Evolutionary conservation across 2,113 vertebrate species (phyloP).

Genomic region (Tonatia bakeri): DNA sequence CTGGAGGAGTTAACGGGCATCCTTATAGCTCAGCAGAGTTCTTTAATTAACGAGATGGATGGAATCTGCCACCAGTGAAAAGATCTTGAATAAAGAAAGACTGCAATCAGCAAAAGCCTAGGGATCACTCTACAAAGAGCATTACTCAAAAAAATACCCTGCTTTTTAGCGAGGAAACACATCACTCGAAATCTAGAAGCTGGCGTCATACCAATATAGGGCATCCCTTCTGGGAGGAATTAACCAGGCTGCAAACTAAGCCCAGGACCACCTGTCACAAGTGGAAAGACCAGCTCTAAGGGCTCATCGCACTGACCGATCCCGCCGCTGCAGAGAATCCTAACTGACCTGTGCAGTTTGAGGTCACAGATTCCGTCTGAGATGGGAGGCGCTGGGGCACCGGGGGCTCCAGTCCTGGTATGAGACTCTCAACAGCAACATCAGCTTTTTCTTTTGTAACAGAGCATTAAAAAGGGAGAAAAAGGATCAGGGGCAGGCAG

Average conservation of each 20-base stretch:
- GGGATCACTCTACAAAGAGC: background rate
- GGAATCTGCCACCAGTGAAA: background rate
- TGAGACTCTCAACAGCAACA: constrained; percentile 90
- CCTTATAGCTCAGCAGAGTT: background rate
- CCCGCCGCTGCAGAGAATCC: background rate
- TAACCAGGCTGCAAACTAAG: background rate
- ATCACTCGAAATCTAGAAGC: background rate
- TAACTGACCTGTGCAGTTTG: constrained; percentile 91
- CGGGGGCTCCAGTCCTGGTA: constrained; percentile 92
- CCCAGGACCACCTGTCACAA: background rate
- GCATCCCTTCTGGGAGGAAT: background rate
- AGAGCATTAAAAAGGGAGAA: constrained; percentile 38
- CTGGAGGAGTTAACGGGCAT: background rate
- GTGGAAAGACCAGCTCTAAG: background rate
- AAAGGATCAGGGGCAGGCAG: constrained; percentile 65
- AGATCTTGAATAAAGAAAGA: constrained; percentile 20
- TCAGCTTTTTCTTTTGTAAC: constrained; percentile 83
- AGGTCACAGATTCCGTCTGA: constrained; percentile 86
- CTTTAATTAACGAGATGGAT: background rate
- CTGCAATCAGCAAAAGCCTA: background rate
- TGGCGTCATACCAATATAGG: background rate
- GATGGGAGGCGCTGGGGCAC: constrained; percentile 84
- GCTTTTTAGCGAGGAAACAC: background rate
- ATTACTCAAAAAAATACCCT: background rate
- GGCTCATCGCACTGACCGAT: fast-evolving